Evolutionary conservation across 2,888 invertebrate genomes (phyloP).

Genomic region (Entomobrya multifasciata): DNA sequence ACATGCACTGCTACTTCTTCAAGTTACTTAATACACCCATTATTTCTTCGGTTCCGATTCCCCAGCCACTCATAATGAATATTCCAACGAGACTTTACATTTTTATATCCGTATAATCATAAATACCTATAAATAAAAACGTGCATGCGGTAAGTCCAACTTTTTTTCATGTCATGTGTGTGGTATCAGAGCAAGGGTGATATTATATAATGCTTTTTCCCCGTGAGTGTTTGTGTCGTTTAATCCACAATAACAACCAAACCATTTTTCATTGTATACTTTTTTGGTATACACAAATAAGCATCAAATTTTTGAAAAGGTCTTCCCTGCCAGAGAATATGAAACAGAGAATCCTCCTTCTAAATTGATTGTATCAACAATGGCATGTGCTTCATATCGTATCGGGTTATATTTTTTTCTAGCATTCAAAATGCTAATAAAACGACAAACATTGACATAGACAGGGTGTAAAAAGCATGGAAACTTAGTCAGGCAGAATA

Average conservation of each 20-base stretch:
- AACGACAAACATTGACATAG: constrained; percentile 69
- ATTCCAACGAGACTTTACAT: constrained; percentile 63
- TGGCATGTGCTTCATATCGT: constrained; percentile 45
- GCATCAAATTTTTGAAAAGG: constrained; percentile 23
- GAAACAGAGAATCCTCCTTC: constrained; percentile 14
- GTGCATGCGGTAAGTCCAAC: constrained; percentile 20
- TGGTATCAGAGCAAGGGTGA: not conserved
- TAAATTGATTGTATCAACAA: constrained; percentile 67
- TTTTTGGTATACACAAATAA: not conserved
- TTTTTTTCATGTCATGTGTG: not conserved
- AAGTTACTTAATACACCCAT: constrained; percentile 69
- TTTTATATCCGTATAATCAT: constrained; percentile 4
- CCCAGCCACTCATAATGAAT: constrained; percentile 62
- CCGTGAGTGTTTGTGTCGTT: not conserved
- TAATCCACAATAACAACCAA: constrained; percentile 1
- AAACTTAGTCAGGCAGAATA: constrained; percentile 66
- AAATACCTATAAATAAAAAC: constrained; percentile 40
- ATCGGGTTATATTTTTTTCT: not conserved
- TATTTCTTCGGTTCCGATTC: constrained; percentile 56
- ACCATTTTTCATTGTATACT: constrained; percentile 25
- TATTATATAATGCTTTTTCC: not conserved
- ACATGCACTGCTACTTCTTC: constrained; percentile 47
- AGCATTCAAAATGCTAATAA: constrained; percentile 69
- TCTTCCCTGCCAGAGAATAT: not conserved
- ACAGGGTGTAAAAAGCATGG: constrained; percentile 64